These are phyloP conservation scores for Rhagoletis pomonella DNA, from an alignment of 1,140 invertebrate genomes.

Conservation along the genomic window DNA sequence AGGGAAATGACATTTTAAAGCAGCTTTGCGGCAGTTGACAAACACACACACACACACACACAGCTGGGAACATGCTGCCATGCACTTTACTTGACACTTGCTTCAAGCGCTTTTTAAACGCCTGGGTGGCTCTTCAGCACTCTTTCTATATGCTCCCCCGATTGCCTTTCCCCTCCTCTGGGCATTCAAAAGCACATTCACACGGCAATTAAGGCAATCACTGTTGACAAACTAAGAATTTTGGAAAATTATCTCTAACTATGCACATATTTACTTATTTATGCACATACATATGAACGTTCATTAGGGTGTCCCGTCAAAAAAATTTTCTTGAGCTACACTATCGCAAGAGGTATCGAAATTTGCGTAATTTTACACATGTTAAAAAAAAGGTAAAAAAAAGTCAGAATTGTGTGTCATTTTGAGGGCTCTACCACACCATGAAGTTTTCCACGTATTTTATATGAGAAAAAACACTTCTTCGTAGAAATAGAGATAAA, in stretches of 20 bases:
- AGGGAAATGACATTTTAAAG: background rate
- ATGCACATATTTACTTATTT: background rate
- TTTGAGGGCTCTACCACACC: no score
- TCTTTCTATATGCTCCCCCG: background rate
- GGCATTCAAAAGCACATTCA: background rate
- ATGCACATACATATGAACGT: background rate
- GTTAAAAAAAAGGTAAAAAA: no score
- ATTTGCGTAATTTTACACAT: no score
- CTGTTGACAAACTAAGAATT: conserved; percentile 51
- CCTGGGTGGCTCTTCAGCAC: background rate
- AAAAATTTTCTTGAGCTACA: no score
- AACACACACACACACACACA: background rate
- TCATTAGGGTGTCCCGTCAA: no score
- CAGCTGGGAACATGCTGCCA: background rate
- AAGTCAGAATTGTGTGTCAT: no score
- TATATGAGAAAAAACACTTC: no score
- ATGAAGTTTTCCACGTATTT: no score
- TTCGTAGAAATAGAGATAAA: no score
- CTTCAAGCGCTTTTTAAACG: conserved; percentile 1
- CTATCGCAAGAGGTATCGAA: no score
- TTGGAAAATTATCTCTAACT: background rate
- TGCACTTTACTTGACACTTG: conserved; percentile 23
- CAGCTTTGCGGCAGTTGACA: background rate
- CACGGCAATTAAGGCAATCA: conserved; percentile 46
- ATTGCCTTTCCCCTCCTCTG: no score